Conservation (phyloP, 2,888 invertebrate species). For the Fragum fragum region DNA sequence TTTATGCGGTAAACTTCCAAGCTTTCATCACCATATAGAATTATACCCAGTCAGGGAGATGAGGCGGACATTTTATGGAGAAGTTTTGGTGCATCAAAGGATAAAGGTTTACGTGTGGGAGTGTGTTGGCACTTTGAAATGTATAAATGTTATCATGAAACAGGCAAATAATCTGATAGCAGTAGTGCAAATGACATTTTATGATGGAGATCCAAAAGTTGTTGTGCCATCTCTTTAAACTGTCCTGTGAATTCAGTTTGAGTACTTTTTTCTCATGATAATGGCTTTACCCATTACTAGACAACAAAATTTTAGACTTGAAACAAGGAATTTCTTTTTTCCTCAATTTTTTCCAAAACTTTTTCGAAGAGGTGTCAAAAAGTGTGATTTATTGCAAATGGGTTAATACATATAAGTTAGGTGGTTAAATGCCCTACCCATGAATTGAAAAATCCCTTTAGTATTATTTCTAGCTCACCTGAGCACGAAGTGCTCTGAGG, state of each 20-base stretch:
- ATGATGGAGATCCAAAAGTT: slow-evolving; percentile 18
- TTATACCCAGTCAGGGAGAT: slow-evolving; percentile 41
- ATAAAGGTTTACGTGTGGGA: slow-evolving; percentile 39
- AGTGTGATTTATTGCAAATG: too few relatives aligned
- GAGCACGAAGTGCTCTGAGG: too few relatives aligned
- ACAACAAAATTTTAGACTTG: too few relatives aligned
- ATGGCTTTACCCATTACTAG: too few relatives aligned
- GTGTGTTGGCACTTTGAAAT: slow-evolving; percentile 10
- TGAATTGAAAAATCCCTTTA: too few relatives aligned
- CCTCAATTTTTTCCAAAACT: too few relatives aligned
- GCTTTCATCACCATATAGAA: slow-evolving; percentile 47
- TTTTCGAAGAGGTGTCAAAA: too few relatives aligned
- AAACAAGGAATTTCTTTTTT: too few relatives aligned
- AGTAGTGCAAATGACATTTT: slow-evolving; percentile 36
- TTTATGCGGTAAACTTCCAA: slow-evolving; percentile 22
- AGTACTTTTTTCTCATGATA: too few relatives aligned
- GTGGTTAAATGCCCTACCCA: too few relatives aligned
- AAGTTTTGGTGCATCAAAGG: slow-evolving; percentile 44
- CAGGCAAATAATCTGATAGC: slow-evolving; percentile 32
- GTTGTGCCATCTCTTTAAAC: slow-evolving; percentile 36
- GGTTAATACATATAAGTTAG: too few relatives aligned
- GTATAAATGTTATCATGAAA: slow-evolving; percentile 25
- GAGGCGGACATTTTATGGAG: slow-evolving; percentile 35
- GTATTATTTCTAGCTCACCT: too few relatives aligned
- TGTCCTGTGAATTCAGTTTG: slow-evolving; percentile 24